These are phyloP conservation scores for Aethina tumida DNA, from an alignment of 1,140 invertebrate species.

Conservation along the genomic window DNA sequence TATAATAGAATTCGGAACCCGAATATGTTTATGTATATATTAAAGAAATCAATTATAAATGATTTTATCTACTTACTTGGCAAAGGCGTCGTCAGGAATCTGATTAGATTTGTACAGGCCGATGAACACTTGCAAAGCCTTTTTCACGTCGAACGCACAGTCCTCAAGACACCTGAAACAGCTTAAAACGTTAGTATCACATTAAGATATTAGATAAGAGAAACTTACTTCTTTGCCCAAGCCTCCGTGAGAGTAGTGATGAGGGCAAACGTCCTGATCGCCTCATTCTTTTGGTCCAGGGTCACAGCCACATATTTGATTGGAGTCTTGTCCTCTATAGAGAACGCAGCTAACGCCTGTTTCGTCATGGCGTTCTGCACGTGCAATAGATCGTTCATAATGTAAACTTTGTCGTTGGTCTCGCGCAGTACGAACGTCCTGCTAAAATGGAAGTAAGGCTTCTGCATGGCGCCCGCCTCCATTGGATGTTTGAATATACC, in stretches of 20 bases:
- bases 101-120: slow-evolving; percentile 63
- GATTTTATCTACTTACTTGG: slow-evolving; percentile 41
- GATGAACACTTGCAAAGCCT: slow-evolving; percentile 64
- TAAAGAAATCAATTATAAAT: too few species aligned
- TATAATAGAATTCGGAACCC: too few species aligned
- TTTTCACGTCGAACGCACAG: slow-evolving; percentile 73
- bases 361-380: slow-evolving; percentile 59
- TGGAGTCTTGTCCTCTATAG: slow-evolving; percentile 6
- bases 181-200: slow-evolving; percentile 17
- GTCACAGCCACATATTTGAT: slow-evolving; percentile 8
- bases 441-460: slow-evolving; percentile 47
- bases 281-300: slow-evolving; percentile 14
- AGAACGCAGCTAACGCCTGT: slow-evolving; percentile 42
- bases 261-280: slow-evolving; percentile 54
- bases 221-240: slow-evolving; percentile 66
- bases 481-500: slow-evolving; percentile 75
- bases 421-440: slow-evolving; percentile 69
- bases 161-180: slow-evolving; percentile 72
- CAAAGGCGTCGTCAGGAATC: slow-evolving; percentile 71
- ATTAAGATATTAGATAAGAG: slow-evolving; percentile 8
- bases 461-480: slow-evolving; percentile 20
- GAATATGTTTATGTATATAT: too few species aligned
- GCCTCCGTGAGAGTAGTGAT: slow-evolving; percentile 74
- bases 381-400: slow-evolving; percentile 75
- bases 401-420: slow-evolving; percentile 50